phyloP scores from a whole-genome alignment of 1,140 invertebrate genomes.

The Drosophila eugracilis region DNA sequence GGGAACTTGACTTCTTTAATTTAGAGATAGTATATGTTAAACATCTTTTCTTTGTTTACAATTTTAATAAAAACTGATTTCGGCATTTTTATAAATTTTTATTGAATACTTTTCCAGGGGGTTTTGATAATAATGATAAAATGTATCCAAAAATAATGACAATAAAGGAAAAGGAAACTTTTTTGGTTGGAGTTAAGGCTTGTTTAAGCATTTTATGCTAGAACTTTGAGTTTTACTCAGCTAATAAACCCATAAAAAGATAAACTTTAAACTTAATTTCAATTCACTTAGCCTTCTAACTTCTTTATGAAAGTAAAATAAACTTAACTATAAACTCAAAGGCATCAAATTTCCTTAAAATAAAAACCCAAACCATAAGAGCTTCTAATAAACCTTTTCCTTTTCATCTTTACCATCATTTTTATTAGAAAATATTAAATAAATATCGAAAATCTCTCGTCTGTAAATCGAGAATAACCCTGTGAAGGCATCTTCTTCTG shows the following conservation, averaged over 20 bases:
- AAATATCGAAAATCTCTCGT: neutral
- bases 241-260: neutral
- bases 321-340: neutral
- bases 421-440: slow-evolving; percentile 3
- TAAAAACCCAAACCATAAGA: too few relatives aligned
- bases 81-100: neutral
- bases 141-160: neutral
- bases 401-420: neutral
- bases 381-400: neutral
- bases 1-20: too few relatives aligned
- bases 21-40: slow-evolving; percentile 7
- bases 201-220: neutral
- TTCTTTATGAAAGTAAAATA: neutral
- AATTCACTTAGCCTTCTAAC: neutral
- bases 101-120: neutral
- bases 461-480: slow-evolving; percentile 1
- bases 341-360: neutral
- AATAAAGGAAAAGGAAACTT: neutral
- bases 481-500: slow-evolving; percentile 25
- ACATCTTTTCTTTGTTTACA: slow-evolving; percentile 10
- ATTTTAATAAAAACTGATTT: slow-evolving; percentile 3
- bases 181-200: neutral
- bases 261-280: neutral
- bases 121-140: neutral
- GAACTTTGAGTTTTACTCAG: neutral